Percentiles rank a stretch among this genome's conserved stretches.
Conservation (phyloP, 1,140 invertebrate genomes). For the Psix sp. region DNA sequence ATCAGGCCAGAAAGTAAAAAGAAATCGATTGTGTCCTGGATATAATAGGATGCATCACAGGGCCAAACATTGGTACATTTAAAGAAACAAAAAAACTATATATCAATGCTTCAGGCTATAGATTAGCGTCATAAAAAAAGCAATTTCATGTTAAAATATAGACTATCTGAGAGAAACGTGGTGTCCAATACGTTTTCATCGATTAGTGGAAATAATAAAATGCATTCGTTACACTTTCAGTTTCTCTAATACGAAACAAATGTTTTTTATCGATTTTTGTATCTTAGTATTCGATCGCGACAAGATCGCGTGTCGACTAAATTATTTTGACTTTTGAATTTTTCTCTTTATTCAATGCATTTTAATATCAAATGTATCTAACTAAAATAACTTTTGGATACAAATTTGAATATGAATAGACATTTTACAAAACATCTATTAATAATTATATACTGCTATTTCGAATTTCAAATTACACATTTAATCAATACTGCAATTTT, state of each 20-base stretch:
- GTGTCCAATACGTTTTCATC: neutral
- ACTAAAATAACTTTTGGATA: conserved; percentile 19
- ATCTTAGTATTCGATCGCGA: conserved; percentile 27
- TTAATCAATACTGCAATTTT: too few relatives aligned
- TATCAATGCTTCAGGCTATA: conserved; percentile 21
- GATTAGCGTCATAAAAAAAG: conserved; percentile 32
- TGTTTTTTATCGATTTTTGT: conserved; percentile 22
- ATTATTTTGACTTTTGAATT: conserved; percentile 48
- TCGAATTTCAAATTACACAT: too few relatives aligned
- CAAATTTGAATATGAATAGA: conserved; percentile 18
- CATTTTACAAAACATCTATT: too few relatives aligned
- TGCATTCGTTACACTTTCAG: conserved; percentile 15
- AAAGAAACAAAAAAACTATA: conserved; percentile 49
- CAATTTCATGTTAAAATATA: conserved; percentile 22
- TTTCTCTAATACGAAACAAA: neutral
- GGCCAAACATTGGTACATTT: conserved; percentile 56
- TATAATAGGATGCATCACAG: conserved; percentile 52
- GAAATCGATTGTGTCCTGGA: conserved; percentile 56
- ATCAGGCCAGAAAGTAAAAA: conserved; percentile 48
- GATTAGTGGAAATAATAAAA: conserved; percentile 5
- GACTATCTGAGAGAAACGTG: too few relatives aligned
- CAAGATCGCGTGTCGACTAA: conserved; percentile 38
- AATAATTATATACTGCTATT: too few relatives aligned
- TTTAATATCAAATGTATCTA: conserved; percentile 17
- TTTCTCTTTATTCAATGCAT: conserved; percentile 19